These are phyloP conservation scores for Pogonophryne albipinna DNA, from an alignment of 2,797 vertebrate genomes.

Conservation along the genomic window DNA sequence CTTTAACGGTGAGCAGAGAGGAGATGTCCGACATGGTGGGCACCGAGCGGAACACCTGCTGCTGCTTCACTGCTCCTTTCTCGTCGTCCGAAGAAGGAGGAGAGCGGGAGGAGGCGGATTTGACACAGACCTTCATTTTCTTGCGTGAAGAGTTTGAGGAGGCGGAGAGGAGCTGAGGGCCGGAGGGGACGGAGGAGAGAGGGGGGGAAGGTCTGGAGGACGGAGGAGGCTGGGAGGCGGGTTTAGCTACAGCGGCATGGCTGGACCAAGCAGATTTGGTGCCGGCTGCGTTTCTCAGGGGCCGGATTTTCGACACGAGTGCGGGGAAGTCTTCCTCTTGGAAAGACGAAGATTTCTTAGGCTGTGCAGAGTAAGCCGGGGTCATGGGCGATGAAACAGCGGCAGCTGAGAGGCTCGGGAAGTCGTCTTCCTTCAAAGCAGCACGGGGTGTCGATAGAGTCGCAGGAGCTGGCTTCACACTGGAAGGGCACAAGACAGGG, in stretches of 20 bases:
- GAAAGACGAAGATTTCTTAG: conserved; percentile 87
- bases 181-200: conserved; percentile 49
- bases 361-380: conserved; percentile 84
- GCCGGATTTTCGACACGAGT: conserved; percentile 90
- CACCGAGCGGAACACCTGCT: conserved; percentile 86
- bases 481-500: conserved; percentile 5
- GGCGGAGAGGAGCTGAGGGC: conserved; percentile 73
- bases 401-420: conserved; percentile 89
- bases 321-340: conserved; percentile 98
- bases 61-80: conserved; percentile 71
- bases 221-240: conserved; percentile 67
- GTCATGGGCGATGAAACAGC: conserved; percentile 74
- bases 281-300: conserved; percentile 79
- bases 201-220: conserved; percentile 55
- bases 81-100: conserved; percentile 84
- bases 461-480: conserved; percentile 59
- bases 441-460: conserved; percentile 2
- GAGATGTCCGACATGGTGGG: conserved; percentile 93
- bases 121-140: conserved; percentile 86
- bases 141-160: conserved; percentile 68
- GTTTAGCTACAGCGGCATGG: conserved; percentile 79
- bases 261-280: conserved; percentile 90
- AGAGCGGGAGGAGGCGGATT: conserved; percentile 68
- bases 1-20: conserved; percentile 88
- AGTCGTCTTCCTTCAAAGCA: conserved; percentile 94